These are phyloP conservation scores for Lepilemur ruficaudatus DNA, from an alignment of 2,797 vertebrate genomes.

Conservation along the genomic window DNA sequence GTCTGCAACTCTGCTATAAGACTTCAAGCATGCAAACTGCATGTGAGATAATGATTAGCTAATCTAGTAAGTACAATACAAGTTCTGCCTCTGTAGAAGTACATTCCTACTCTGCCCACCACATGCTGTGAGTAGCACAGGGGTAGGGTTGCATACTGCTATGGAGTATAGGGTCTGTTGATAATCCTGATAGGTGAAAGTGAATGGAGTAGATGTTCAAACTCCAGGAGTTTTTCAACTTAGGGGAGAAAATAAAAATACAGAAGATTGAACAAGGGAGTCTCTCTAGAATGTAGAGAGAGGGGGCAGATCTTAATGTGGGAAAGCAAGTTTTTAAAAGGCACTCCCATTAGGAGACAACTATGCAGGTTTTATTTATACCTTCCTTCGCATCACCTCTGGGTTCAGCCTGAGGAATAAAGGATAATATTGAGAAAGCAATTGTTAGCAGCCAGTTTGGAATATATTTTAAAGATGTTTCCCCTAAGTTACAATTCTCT, in stretches of 20 bases:
- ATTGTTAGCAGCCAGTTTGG: neutral
- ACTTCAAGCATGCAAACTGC: neutral
- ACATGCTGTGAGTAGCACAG: neutral
- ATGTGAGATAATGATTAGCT: neutral
- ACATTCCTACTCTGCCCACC: neutral
- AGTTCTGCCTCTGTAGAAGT: neutral
- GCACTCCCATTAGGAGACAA: neutral
- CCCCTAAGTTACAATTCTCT: neutral
- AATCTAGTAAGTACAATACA: neutral
- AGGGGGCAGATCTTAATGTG: neutral
- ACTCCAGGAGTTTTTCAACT: neutral
- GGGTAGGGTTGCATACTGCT: neutral
- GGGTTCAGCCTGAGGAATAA: neutral
- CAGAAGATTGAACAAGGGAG: neutral
- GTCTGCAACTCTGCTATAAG: neutral
- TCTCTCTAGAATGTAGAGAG: neutral
- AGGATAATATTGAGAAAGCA: neutral
- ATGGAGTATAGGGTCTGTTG: neutral
- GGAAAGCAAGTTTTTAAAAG: neutral
- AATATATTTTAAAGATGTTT: neutral
- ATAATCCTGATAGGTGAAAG: neutral
- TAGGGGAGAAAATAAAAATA: neutral
- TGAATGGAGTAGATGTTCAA: neutral
- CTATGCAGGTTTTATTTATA: neutral
- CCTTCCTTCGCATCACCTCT: neutral